phyloP scores from a whole-genome alignment of 37 sponge, comb jelly and placozoan genomes.

The Crambe crambe region DNA sequence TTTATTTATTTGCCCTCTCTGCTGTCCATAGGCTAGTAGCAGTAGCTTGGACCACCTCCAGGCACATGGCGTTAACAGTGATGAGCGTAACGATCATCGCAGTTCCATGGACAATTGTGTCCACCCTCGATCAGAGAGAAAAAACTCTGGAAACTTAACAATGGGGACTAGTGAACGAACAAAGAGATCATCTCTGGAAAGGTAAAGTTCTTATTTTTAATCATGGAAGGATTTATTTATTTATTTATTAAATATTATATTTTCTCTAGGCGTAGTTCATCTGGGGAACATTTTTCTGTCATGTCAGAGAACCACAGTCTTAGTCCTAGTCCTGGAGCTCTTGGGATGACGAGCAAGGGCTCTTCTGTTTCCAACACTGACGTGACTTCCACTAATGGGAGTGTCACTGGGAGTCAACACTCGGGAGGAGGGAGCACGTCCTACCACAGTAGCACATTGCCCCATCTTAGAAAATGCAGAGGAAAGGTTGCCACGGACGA shows the following conservation, averaged over 20 bases:
- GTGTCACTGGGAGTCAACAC: background rate
- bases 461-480: slow-evolving; percentile 35
- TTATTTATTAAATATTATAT: background rate
- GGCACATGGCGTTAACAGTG: background rate
- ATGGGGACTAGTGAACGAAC: no score
- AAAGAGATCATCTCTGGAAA: no score
- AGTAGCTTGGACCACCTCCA: background rate
- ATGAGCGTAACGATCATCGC: no score
- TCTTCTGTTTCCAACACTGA: slow-evolving; percentile 8
- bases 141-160: no score
- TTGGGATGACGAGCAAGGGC: background rate
- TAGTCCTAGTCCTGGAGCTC: slow-evolving; percentile 12
- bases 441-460: slow-evolving; percentile 60
- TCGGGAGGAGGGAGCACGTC: background rate
- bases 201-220: background rate
- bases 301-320: slow-evolving; percentile 56
- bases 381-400: background rate
- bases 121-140: background rate
- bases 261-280: slow-evolving; percentile 44
- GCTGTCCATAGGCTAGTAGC: no score
- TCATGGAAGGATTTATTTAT: background rate
- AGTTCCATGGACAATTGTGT: background rate
- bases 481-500: slow-evolving; percentile 30
- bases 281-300: slow-evolving; percentile 57
- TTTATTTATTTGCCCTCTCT: no score